Conservation (phyloP, 2,113 vertebrate genomes). For the Channa argus region DNA sequence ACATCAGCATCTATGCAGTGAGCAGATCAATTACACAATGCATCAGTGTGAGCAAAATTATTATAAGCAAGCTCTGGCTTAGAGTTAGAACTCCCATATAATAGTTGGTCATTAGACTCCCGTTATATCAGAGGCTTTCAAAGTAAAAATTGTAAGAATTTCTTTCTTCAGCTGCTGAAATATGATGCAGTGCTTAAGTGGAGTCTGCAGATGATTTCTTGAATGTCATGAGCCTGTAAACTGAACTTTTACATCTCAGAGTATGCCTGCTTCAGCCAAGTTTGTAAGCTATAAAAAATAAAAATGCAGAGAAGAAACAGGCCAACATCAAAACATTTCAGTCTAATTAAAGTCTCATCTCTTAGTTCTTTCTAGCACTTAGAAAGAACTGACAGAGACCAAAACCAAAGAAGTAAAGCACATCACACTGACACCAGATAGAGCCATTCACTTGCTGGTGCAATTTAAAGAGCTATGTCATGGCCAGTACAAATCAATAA, state of each 20-base stretch:
- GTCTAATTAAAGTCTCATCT: not conserved
- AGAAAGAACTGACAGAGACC: not conserved
- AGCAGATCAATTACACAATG: constrained; percentile 48
- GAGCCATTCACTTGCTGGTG: too few species aligned
- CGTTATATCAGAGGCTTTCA: not conserved
- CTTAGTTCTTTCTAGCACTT: not conserved
- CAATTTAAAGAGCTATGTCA: too few species aligned
- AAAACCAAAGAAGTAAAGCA: not conserved
- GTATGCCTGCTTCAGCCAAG: too few species aligned
- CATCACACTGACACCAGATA: too few species aligned
- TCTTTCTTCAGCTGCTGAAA: not conserved
- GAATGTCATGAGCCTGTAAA: not conserved
- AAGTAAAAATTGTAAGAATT: not conserved
- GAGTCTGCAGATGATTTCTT: too few species aligned
- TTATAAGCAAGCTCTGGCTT: constrained; percentile 24
- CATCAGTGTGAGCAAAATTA: constrained; percentile 22
- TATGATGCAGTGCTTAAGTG: not conserved
- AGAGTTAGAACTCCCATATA: constrained; percentile 6
- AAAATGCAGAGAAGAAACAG: not conserved
- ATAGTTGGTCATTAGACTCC: constrained; percentile 16
- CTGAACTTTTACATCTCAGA: not conserved
- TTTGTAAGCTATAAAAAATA: too few species aligned
- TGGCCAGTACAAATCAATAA: too few species aligned
- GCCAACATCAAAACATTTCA: not conserved
- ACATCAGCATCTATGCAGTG: constrained; percentile 20